Evolutionary conservation across 2,797 vertebrate genomes (phyloP).

Genomic region (Crocodylus rhombifer): DNA sequence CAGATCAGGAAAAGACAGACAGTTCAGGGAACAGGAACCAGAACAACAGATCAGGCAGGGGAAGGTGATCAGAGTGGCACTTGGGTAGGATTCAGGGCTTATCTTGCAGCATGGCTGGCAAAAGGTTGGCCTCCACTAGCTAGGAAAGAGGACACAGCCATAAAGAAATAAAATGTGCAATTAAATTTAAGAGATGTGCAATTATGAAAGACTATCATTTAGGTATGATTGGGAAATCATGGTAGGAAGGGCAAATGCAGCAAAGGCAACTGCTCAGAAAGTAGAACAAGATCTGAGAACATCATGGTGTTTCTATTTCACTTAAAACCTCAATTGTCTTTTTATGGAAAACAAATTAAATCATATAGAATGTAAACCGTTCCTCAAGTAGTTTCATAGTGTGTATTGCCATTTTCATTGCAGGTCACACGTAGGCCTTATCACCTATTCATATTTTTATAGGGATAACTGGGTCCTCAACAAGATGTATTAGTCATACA

Average conservation of each 20-base stretch:
- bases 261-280: neutral
- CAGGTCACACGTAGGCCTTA: neutral
- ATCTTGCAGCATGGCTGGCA: neutral
- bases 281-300: neutral
- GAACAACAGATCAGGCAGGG: no score
- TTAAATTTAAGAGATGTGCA: neutral
- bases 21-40: no score
- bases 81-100: no score
- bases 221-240: neutral
- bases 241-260: neutral
- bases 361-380: neutral
- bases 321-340: neutral
- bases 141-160: neutral
- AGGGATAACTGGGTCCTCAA: fast-evolving
- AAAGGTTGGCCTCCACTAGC: neutral
- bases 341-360: neutral
- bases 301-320: neutral
- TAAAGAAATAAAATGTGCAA: fast-evolving
- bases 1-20: no score
- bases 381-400: neutral
- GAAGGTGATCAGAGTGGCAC: no score
- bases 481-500: neutral
- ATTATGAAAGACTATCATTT: neutral
- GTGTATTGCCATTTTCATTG: neutral
- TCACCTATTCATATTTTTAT: neutral